Conservation (phyloP, 1,140 invertebrate genomes). For the Anastrepha obliqua region DNA sequence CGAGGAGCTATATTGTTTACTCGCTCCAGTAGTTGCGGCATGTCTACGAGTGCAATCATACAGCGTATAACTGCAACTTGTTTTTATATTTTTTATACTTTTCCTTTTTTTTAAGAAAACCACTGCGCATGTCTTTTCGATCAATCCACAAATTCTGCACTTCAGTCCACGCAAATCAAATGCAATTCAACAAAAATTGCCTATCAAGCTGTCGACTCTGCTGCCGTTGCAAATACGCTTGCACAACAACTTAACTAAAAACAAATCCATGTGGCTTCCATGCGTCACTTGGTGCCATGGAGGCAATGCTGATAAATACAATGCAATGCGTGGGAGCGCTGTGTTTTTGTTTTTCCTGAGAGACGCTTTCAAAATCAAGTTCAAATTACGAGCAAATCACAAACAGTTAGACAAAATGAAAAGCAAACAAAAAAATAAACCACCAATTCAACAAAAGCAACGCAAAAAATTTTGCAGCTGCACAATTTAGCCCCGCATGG, state of each 20-base stretch:
- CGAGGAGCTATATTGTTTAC: too few relatives aligned
- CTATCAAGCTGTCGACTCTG: neutral
- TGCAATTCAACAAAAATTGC: neutral
- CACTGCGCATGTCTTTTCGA: too few relatives aligned
- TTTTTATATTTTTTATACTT: too few relatives aligned
- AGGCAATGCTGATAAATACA: neutral
- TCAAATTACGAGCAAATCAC: conserved; percentile 11
- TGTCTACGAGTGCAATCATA: too few relatives aligned
- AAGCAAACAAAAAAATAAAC: neutral
- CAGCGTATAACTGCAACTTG: too few relatives aligned
- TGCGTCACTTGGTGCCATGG: neutral
- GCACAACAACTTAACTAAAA: neutral
- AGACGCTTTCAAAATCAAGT: conserved; percentile 14
- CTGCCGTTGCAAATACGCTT: neutral
- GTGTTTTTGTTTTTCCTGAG: neutral
- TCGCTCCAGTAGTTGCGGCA: too few relatives aligned
- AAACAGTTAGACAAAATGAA: neutral
- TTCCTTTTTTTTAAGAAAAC: too few relatives aligned
- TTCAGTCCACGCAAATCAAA: neutral
- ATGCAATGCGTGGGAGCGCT: neutral
- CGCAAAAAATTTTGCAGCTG: conserved; percentile 2
- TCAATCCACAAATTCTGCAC: too few relatives aligned
- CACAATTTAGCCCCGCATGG: neutral
- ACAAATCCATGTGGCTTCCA: neutral
- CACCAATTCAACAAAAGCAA: neutral